Conservation (phyloP, 2,797 vertebrate species). For the Clarias laeviceps region DNA sequence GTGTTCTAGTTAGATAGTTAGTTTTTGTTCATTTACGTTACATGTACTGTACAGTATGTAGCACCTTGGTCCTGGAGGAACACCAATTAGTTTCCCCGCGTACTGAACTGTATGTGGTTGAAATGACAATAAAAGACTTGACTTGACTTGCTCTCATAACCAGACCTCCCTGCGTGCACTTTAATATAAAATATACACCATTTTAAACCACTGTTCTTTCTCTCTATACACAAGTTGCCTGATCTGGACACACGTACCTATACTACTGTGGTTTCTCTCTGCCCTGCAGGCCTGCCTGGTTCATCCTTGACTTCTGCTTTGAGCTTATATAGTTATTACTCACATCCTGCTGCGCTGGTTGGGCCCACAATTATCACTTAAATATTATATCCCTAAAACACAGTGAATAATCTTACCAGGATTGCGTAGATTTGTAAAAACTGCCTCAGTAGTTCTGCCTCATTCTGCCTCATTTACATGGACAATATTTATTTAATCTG, state of each 20-base stretch:
- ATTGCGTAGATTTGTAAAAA: too few species aligned
- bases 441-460: too few species aligned
- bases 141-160: background rate
- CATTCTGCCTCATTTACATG: too few species aligned
- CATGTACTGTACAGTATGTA: too few species aligned
- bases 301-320: constrained; percentile 6
- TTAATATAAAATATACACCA: background rate
- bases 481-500: too few species aligned
- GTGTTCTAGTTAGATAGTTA: too few species aligned
- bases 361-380: background rate
- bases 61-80: too few species aligned
- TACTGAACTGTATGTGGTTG: too few species aligned
- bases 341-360: background rate
- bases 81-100: too few species aligned
- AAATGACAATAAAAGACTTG: too few species aligned
- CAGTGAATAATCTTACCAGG: background rate
- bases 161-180: background rate
- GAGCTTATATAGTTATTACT: background rate
- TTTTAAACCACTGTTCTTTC: background rate
- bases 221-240: background rate
- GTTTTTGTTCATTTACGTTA: too few species aligned
- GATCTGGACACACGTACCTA: constrained; percentile 1
- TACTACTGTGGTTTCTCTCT: background rate
- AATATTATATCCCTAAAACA: background rate
- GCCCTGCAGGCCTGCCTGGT: background rate